These are phyloP conservation scores for Colletes collaris DNA, from an alignment of 2,888 invertebrate species.

Conservation along the genomic window DNA sequence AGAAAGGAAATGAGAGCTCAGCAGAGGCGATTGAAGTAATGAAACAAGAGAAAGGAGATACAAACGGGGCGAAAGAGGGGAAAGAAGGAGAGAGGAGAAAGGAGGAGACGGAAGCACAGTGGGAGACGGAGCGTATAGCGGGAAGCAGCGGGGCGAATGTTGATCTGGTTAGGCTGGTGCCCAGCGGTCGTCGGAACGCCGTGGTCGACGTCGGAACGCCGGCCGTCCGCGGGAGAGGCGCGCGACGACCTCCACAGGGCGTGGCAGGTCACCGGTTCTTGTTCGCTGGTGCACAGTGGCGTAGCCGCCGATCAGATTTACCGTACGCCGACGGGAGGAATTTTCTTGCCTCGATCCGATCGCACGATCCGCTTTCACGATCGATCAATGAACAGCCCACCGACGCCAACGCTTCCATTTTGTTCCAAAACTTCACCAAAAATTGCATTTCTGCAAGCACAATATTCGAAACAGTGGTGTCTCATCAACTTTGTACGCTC, in stretches of 20 bases:
- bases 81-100: constrained; percentile 59
- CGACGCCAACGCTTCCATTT: no score
- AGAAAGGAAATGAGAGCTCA: constrained; percentile 2
- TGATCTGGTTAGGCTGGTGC: constrained; percentile 77
- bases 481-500: no score
- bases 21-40: neutral
- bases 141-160: constrained; percentile 73
- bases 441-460: no score
- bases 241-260: constrained; percentile 82
- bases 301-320: constrained; percentile 65
- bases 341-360: constrained; percentile 25
- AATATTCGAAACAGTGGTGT: no score
- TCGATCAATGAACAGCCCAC: neutral
- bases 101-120: constrained; percentile 49
- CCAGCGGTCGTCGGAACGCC: constrained; percentile 54
- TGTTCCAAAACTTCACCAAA: no score
- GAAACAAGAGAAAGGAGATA: constrained; percentile 45
- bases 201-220: constrained; percentile 72
- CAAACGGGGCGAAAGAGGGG: constrained; percentile 30
- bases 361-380: neutral
- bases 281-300: constrained; percentile 71
- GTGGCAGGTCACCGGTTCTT: constrained; percentile 82
- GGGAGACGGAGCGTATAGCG: constrained; percentile 55
- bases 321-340: constrained; percentile 38
- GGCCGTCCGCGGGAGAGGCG: constrained; percentile 78